phyloP scores from a whole-genome alignment of 1,140 invertebrate genomes.

The Zaprionus camerounensis region DNA sequence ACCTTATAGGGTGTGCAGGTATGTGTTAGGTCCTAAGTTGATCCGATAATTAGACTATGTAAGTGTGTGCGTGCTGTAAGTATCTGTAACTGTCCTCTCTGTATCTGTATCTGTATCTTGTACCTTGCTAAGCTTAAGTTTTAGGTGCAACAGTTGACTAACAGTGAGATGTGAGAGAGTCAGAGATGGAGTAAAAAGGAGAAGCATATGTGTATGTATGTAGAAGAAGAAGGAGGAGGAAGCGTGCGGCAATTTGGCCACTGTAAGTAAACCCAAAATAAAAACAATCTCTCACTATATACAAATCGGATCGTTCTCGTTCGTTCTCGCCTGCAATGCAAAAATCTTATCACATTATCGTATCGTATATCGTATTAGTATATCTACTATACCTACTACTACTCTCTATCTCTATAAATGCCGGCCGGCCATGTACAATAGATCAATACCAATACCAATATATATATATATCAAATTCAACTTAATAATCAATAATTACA shows the following conservation, averaged over 20 bases:
- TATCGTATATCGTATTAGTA: constrained; percentile 59
- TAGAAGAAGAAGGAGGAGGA: constrained; percentile 30
- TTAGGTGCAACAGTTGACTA: constrained; percentile 68
- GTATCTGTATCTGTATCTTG: constrained; percentile 24
- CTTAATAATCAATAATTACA: constrained; percentile 29
- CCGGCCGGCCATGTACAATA: constrained; percentile 50
- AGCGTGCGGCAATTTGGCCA: constrained; percentile 77
- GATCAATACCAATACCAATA: constrained; percentile 44
- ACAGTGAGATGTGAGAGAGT: constrained; percentile 25
- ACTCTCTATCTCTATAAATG: constrained; percentile 71
- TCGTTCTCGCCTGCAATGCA: constrained; percentile 45
- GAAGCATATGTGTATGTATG: constrained; percentile 25
- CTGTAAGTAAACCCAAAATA: constrained; percentile 64
- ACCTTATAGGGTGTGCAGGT: constrained; percentile 49
- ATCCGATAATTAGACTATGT: constrained; percentile 67
- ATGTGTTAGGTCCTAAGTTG: constrained; percentile 67
- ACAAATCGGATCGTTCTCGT: constrained; percentile 47
- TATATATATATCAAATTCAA: constrained; percentile 35
- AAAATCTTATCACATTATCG: constrained; percentile 56
- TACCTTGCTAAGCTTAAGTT: constrained; percentile 61
- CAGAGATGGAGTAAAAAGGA: constrained; percentile 31
- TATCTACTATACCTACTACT: constrained; percentile 47
- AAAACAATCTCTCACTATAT: constrained; percentile 40
- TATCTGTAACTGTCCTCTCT: constrained; percentile 33
- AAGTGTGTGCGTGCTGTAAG: constrained; percentile 63